phyloP scores from a whole-genome alignment of 2,113 vertebrate species.

The Tor tambroides region DNA sequence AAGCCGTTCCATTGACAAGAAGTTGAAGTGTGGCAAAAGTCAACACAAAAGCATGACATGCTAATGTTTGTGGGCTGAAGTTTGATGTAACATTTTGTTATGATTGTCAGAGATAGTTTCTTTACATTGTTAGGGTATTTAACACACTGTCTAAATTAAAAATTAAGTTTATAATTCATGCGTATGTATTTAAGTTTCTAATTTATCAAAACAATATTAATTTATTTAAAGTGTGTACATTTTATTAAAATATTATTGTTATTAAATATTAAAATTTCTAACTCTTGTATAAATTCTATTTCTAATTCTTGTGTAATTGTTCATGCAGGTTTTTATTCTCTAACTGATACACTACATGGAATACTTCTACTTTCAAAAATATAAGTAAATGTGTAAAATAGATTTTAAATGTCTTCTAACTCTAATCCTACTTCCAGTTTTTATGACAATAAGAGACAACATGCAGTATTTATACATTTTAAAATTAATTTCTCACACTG shows the following conservation, averaged over 20 bases:
- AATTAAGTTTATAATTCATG: background rate
- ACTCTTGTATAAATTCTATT: background rate
- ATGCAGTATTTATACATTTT: background rate
- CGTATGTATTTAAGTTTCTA: background rate
- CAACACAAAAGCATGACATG: background rate
- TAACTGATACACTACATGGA: too few relatives aligned
- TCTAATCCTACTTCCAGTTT: background rate
- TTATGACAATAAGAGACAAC: background rate
- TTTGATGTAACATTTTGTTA: background rate
- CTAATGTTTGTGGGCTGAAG: conserved; percentile 4
- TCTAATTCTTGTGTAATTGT: background rate
- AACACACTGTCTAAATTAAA: background rate
- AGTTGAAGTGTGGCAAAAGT: conserved; percentile 31
- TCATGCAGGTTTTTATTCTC: too few relatives aligned
- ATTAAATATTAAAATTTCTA: background rate
- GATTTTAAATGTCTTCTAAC: background rate
- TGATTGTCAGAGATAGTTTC: background rate
- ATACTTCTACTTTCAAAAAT: background rate
- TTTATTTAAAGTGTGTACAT: background rate
- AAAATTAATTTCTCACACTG: background rate
- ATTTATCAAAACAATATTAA: background rate
- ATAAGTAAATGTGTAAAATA: too few relatives aligned
- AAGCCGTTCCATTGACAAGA: background rate
- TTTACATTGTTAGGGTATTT: background rate
- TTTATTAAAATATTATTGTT: background rate